Base-by-base conservation (phyloP, 2,797 vertebrate species). In the Podargus strigoides region DNA sequence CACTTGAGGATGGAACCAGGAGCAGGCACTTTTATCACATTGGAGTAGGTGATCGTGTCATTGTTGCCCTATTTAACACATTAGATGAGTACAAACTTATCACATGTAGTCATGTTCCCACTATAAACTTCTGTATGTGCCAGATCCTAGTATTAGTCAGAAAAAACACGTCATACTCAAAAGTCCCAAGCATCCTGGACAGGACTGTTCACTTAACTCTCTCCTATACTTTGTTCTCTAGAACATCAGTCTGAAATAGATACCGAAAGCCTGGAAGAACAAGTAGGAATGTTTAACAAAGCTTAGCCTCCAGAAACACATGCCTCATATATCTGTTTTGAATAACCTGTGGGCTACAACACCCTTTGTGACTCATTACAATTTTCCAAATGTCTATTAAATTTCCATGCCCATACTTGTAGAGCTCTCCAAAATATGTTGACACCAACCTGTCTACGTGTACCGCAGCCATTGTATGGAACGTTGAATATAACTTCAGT, bases 21-120 rank as follows among this genome's bases (percentile, higher is more conserved):
- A 68, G 62, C 4, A 4, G 11, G 6, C 5, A 90, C 98, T 75
- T 93, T 97, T 74, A 99, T 94, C 17, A 92, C 14, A n/a, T 99
- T 99, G 97, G 95, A 98, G 96, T 99, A 99, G 64, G 91, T 87
- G 73, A 98, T 97, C 0, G 91, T 98, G 70, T 98, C 98, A 0
- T 95, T 97, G n/a, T 97, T 64, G 23, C 94, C 93, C 99, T 99
- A 87, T 96, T 91, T 46, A 46, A 91, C 52, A 84, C 37, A 84
- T 36, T 16, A 89, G 63, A 52, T 3, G 30, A 80, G 30, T 14
- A 70, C 46, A 47, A 32, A 66, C 75, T 94, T 50, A 66, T 22
- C 20, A 8, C 13, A 3, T 4, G 23, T 17, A 75, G 50, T 64
- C n/a, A 44, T 1, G 22, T n/a, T 56, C 28, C 21, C 30, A 44